A percentile compares a stretch with the other conserved stretches of the same genome.
These are phyloP conservation scores for Lanistes nyassanus DNA, from an alignment of 1,140 invertebrate genomes.

Conservation along the genomic window DNA sequence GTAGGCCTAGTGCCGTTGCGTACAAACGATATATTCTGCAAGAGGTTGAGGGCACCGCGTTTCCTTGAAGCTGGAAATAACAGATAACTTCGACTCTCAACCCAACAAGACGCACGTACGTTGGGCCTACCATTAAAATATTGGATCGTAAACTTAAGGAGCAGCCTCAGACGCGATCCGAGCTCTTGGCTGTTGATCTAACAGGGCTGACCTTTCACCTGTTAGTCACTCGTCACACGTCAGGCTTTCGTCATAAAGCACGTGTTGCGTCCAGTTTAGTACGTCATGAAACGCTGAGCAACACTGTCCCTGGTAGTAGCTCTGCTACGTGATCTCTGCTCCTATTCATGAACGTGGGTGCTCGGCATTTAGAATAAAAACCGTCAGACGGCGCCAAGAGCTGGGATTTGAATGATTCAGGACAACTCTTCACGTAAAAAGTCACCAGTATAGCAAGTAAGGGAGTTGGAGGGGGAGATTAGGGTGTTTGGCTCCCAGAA, in stretches of 20 bases:
- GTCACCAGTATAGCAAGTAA: not conserved
- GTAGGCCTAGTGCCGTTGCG: too few relatives aligned
- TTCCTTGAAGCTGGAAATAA: not conserved
- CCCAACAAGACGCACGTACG: not conserved
- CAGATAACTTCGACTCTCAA: not conserved
- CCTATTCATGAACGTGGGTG: not conserved
- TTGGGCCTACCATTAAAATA: not conserved
- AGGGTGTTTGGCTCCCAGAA: too few relatives aligned
- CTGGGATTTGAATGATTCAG: not conserved
- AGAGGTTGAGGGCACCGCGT: too few relatives aligned
- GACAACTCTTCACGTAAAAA: not conserved
- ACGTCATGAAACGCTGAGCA: not conserved
- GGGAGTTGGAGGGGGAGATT: not conserved
- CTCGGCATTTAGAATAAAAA: not conserved
- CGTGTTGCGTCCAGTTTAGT: not conserved
- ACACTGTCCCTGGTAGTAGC: not conserved
- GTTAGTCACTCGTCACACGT: not conserved
- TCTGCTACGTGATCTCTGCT: not conserved
- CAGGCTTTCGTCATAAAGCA: not conserved
- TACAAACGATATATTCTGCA: too few relatives aligned
- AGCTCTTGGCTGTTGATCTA: not conserved
- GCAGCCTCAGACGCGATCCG: not conserved
- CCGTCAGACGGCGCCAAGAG: not conserved
- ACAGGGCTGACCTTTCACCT: not conserved
- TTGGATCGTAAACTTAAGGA: not conserved